Percentiles rank a stretch among this genome's conserved stretches.
Conservation (phyloP, 1,140 invertebrate species). For the Atta texana region DNA sequence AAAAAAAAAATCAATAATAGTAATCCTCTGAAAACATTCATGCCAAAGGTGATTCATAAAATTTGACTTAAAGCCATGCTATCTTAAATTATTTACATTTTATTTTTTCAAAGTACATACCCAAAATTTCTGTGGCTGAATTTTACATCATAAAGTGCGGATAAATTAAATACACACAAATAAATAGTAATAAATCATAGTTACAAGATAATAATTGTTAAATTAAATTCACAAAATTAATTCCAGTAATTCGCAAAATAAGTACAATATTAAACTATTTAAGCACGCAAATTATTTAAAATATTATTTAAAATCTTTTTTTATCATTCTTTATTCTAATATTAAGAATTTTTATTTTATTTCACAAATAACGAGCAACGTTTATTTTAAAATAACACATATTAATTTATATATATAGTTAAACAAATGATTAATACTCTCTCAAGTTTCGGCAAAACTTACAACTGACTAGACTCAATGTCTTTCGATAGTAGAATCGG, state of each 20-base stretch:
- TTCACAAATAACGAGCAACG: neutral
- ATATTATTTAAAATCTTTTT: neutral
- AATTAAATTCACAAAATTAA: neutral
- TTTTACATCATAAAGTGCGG: neutral
- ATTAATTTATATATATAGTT: neutral
- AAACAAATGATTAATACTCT: neutral
- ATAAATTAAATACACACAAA: neutral
- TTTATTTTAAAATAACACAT: conserved; percentile 2
- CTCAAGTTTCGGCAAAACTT: neutral
- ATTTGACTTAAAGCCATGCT: neutral
- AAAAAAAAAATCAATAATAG: neutral
- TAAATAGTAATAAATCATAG: neutral
- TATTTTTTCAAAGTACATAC: neutral
- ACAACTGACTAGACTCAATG: neutral
- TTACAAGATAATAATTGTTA: neutral
- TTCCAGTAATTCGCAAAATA: neutral
- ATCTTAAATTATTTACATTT: conserved; percentile 30
- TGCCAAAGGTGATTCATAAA: conserved; percentile 11
- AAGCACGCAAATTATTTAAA: neutral
- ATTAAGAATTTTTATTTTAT: neutral
- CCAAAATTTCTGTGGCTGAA: neutral
- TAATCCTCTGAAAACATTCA: neutral
- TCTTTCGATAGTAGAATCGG: conserved; percentile 4
- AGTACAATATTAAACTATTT: neutral
- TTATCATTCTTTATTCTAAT: neutral